Conservation (phyloP, 2,888 invertebrate genomes). For the Cephus rjabovi region DNA sequence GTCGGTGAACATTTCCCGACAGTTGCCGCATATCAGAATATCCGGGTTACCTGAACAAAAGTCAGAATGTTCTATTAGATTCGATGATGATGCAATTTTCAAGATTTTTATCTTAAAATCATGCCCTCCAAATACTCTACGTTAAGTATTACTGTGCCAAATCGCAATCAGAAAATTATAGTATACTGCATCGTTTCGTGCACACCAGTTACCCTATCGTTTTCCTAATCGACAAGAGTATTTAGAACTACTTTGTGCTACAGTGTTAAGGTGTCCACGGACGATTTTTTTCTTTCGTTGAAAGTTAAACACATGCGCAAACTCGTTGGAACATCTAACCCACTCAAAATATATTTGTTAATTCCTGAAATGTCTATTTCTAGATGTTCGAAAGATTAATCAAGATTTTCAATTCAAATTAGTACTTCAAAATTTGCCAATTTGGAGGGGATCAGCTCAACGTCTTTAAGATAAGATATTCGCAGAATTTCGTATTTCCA, state of each 20-base stretch:
- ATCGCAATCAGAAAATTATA: neutral
- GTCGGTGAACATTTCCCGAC: constrained; percentile 79
- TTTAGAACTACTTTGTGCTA: neutral
- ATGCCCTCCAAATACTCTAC: neutral
- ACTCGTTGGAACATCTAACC: too few species aligned
- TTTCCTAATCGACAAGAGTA: neutral
- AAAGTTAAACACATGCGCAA: too few species aligned
- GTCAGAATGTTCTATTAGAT: constrained; percentile 16
- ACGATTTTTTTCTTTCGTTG: neutral
- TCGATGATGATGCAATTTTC: neutral
- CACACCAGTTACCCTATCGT: neutral
- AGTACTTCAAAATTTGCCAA: too few species aligned
- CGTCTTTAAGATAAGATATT: too few species aligned
- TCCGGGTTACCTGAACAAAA: constrained; percentile 75
- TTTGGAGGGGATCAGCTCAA: too few species aligned
- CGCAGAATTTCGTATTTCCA: too few species aligned
- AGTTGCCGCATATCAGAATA: constrained; percentile 81
- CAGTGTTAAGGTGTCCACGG: neutral
- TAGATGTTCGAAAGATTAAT: too few species aligned
- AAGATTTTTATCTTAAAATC: neutral
- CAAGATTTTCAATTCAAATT: too few species aligned
- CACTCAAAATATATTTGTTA: too few species aligned
- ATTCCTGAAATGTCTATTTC: too few species aligned
- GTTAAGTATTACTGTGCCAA: neutral
- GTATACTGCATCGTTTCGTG: neutral